Evolutionary conservation across 2,888 invertebrate genomes (phyloP), one percentile per base, ranked within the genome.

Genomic region (Bombylius discolor): DNA sequence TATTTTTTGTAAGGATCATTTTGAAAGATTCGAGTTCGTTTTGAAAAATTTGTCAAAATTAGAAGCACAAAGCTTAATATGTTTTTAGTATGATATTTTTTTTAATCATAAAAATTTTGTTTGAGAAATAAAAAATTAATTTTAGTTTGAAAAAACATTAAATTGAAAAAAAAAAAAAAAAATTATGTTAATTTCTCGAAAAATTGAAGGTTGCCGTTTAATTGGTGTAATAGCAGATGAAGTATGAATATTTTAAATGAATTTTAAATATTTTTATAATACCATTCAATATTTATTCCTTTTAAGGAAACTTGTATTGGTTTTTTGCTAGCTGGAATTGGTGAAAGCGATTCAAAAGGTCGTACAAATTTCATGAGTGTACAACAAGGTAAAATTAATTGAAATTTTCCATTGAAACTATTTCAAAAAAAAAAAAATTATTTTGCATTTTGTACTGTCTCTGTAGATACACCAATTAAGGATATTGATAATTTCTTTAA

Each of bases 161-260:
- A 23, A 23, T 23, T 23, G 23, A 23, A 23, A 23, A 23, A 23
- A 23, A 23, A 23, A 23, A 23, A 23, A 23, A 23, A 23, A 31
- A 49, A 12, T 49, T 23, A 49, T 49, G 51, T 33, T 13, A 7
- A 8, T 32, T 39, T 13, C 12, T 51, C 12, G 1, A 7, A 31
- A 11, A 14, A 42, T 9, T 14, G 51, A 11, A 5, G 44, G 14
- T 3, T 14, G 32, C 7, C 48, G 44, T 14, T 47, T 51, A 46
- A 55, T 55, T 51, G 55, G 55, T 36, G 31, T 55, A 39, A 55
- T 55, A 23, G 55, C 55, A 12, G 51, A 55, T 47, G 47, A 49
- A 51, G 55, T 55, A 55, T 36, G 14, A 49, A 14, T 34, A 48
- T 53, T 47, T 52, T 31, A 1, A 33, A 13, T 42, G n/a, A 47